Percentiles rank a stretch among this genome's conserved stretches.
phyloP scores from a whole-genome alignment of 2,113 vertebrate species.

The Vicugna pacos region DNA sequence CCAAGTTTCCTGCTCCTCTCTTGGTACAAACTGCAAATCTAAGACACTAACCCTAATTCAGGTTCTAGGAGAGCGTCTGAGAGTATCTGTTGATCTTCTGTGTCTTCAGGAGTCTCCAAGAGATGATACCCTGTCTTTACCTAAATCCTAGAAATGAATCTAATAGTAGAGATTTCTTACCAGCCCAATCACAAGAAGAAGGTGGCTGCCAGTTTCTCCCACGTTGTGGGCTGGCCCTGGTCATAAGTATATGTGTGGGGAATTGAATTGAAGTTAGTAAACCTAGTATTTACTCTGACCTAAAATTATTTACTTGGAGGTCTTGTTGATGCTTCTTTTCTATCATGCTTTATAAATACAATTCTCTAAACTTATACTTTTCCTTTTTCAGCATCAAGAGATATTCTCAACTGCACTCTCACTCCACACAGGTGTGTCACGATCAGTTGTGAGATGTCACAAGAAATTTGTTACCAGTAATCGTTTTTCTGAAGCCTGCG shows the following conservation, averaged over 20 bases:
- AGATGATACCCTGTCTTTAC: neutral
- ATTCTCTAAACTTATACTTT: conserved; percentile 37
- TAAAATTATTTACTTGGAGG: conserved; percentile 65
- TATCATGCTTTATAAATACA: conserved; percentile 65
- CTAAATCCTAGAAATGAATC: neutral
- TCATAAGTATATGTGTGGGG: neutral
- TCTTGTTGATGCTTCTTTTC: conserved; percentile 44
- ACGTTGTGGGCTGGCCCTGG: neutral
- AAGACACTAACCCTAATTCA: neutral
- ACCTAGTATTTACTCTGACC: conserved; percentile 48
- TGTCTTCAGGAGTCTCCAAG: neutral
- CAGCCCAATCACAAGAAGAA: neutral
- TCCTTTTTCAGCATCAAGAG: conserved; percentile 1
- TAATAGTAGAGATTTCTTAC: neutral
- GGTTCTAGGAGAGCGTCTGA: neutral
- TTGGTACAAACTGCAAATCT: neutral
- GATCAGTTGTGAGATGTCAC: conserved; percentile 68
- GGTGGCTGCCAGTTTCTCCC: neutral
- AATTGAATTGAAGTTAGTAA: conserved; percentile 64
- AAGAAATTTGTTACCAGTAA: conserved; percentile 68
- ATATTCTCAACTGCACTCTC: neutral
- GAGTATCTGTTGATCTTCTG: neutral
- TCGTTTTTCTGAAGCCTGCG: conserved; percentile 50
- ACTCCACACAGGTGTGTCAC: neutral
- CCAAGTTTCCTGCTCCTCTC: neutral